phyloP scores from a whole-genome alignment of 2,888 invertebrate genomes.

The Sphecodes monilicornis region DNA sequence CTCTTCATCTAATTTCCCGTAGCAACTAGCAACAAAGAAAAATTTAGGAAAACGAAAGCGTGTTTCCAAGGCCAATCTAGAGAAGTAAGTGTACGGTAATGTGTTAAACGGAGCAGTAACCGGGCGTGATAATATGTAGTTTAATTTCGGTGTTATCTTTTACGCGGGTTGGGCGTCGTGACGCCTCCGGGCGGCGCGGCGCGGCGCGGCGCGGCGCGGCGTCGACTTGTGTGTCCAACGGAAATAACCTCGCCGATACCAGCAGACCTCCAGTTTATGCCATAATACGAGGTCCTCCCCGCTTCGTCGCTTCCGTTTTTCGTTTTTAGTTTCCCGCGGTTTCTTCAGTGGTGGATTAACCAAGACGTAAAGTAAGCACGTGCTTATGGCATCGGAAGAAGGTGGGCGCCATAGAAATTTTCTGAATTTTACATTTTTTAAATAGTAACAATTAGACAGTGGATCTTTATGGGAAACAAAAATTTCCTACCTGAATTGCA shows the following conservation, averaged over 20 bases:
- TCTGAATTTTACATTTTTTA: too few relatives aligned
- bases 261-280: conserved; percentile 50
- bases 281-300: conserved; percentile 49
- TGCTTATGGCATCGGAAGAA: too few relatives aligned
- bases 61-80: neutral
- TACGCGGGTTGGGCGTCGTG: conserved; percentile 34
- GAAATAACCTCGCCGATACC: conserved; percentile 65
- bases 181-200: too few relatives aligned
- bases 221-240: conserved; percentile 50
- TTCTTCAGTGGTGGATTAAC: too few relatives aligned
- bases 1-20: too few relatives aligned
- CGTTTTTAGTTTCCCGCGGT: conserved; percentile 7
- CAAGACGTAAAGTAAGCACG: too few relatives aligned
- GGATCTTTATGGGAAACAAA: too few relatives aligned
- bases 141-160: conserved; percentile 54
- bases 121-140: neutral
- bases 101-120: neutral
- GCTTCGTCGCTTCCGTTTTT: conserved; percentile 37
- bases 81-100: neutral
- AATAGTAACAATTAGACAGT: too few relatives aligned
- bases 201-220: conserved; percentile 5
- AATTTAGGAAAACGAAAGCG: neutral
- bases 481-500: too few relatives aligned
- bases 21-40: too few relatives aligned
- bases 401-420: too few relatives aligned